Percentiles rank a stretch among this genome's conserved stretches.
phyloP scores from a whole-genome alignment of 2,797 vertebrate species.

The Tokudaia muenninki region DNA sequence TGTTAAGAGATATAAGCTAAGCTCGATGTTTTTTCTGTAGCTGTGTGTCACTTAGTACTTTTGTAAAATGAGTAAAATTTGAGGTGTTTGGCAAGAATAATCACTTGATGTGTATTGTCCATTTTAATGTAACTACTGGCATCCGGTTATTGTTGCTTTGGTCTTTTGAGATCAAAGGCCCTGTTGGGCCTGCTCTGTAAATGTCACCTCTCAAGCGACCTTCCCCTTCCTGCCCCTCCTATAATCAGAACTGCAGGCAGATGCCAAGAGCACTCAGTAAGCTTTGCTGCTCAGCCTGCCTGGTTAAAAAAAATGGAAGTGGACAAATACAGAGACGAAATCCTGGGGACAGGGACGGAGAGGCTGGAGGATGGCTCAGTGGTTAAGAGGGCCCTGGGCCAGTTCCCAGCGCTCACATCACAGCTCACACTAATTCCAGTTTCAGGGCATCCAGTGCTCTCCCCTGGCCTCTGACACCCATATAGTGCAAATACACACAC shows the following conservation, averaged over 20 bases:
- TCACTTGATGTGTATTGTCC: not conserved
- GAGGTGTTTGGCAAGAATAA: conserved; percentile 55
- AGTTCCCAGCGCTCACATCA: not conserved
- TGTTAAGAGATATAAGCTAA: not conserved
- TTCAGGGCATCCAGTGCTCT: not conserved
- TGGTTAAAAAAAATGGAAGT: not conserved
- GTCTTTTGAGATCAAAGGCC: not conserved
- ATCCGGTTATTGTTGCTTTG: not conserved
- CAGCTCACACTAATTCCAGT: not conserved
- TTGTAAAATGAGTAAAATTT: conserved; percentile 52
- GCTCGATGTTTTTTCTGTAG: conserved; percentile 38
- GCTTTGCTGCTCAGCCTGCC: not conserved
- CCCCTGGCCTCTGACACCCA: not conserved
- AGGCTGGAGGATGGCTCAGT: not conserved
- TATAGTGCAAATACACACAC: not conserved
- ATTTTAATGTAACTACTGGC: not conserved
- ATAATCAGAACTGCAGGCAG: not conserved
- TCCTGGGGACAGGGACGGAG: not conserved
- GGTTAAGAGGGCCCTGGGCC: not conserved
- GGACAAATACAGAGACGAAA: not conserved
- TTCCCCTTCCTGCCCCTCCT: not conserved
- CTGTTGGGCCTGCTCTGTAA: not conserved
- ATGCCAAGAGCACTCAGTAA: not conserved
- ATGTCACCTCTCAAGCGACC: not conserved
- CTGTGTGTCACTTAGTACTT: not conserved